These are phyloP conservation scores for Onthophagus sagittarius DNA, from an alignment of 2,888 invertebrate species.

Conservation along the genomic window DNA sequence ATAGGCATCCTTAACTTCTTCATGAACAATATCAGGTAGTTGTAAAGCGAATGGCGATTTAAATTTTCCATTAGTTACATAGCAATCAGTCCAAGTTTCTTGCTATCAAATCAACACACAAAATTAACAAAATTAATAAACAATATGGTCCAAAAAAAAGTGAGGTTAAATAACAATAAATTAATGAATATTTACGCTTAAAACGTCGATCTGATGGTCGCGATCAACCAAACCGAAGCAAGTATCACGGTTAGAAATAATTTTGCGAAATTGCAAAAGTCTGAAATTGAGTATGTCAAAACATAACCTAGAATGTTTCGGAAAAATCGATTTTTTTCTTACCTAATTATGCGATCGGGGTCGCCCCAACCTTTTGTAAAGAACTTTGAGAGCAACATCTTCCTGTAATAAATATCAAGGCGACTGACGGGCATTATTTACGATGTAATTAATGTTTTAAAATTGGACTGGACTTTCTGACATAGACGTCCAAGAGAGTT, in stretches of 20 bases:
- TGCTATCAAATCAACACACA: conserved; percentile 51
- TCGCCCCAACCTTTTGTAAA: conserved; percentile 97
- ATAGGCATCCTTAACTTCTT: conserved; percentile 76
- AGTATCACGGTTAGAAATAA: conserved; percentile 76
- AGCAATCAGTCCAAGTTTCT: conserved; percentile 68
- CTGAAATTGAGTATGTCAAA: conserved; percentile 54
- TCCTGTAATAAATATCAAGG: conserved; percentile 78
- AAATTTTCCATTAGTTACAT: conserved; percentile 83
- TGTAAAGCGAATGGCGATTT: conserved; percentile 75
- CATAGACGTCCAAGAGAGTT: neutral
- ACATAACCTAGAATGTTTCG: conserved; percentile 17
- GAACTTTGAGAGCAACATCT: conserved; percentile 82
- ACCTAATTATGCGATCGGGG: conserved; percentile 84
- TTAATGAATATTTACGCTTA: conserved; percentile 61
- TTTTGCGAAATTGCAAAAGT: conserved; percentile 86
- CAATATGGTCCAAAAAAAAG: neutral
- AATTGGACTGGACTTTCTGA: no score
- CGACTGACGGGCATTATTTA: conserved; percentile 45
- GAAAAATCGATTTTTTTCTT: conserved; percentile 6
- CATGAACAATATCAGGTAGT: conserved; percentile 83
- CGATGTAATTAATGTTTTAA: neutral
- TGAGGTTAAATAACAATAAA: neutral
- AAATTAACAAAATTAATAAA: no score
- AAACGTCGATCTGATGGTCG: conserved; percentile 82
- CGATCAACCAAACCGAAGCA: conserved; percentile 77